A percentile compares a stretch with the other conserved stretches of the same genome.
phyloP scores from a whole-genome alignment of 2,113 vertebrate species.

The Larimichthys polyactis region DNA sequence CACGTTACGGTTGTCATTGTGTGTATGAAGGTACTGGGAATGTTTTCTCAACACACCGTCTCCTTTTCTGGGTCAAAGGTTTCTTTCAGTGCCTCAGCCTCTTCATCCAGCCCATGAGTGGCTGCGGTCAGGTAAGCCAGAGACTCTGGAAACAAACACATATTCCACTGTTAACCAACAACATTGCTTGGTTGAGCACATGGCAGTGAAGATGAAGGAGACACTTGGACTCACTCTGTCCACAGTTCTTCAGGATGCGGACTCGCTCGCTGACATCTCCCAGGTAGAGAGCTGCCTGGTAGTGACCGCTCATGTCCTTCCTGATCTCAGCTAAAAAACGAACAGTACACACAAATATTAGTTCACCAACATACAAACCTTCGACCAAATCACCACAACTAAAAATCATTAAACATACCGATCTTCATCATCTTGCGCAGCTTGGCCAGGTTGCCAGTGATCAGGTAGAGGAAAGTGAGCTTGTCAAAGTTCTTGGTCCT shows the following conservation, averaged over 20 bases:
- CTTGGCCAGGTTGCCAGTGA: conserved; percentile 97
- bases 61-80: conserved; percentile 97
- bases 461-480: conserved; percentile 97
- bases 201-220: neutral
- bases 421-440: conserved; percentile 99
- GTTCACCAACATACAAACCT: conserved; percentile 30
- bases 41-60: conserved; percentile 81
- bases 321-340: conserved; percentile 92
- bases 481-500: conserved; percentile 98
- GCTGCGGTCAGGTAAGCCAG: conserved; percentile 97
- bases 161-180: neutral
- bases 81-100: conserved; percentile 93
- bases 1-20: neutral
- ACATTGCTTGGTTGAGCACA: neutral
- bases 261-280: conserved; percentile 96
- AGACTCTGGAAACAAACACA: conserved; percentile 86
- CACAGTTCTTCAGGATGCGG: conserved; percentile 96
- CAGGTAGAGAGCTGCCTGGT: conserved; percentile 96
- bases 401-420: conserved; percentile 76
- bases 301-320: conserved; percentile 99
- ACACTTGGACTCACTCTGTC: conserved; percentile 89
- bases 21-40: neutral
- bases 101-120: conserved; percentile 96
- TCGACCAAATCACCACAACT: neutral
- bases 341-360: neutral